These are phyloP conservation scores for Myopa testacea DNA, from an alignment of 2,888 invertebrate genomes.

Conservation along the genomic window DNA sequence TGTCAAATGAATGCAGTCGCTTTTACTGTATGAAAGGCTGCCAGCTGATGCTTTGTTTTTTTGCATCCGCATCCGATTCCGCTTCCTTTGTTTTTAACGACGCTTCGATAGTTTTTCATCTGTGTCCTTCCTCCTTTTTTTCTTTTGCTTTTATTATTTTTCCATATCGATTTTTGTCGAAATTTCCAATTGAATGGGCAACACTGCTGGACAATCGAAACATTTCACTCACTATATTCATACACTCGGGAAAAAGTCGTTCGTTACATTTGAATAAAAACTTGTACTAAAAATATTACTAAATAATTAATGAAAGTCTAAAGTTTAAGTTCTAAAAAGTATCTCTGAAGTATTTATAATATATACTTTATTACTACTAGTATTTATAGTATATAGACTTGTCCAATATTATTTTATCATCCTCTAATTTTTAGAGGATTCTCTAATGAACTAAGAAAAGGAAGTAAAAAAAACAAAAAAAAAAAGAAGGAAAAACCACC, in stretches of 20 bases:
- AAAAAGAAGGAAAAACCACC: too few species aligned
- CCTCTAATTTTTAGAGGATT: too few species aligned
- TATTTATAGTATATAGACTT: too few species aligned
- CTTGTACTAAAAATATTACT: too few species aligned
- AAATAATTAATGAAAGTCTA: too few species aligned
- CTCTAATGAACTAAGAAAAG: too few species aligned
- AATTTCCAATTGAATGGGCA: conserved; percentile 12
- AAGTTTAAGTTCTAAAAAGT: too few species aligned
- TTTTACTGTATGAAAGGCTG: background rate
- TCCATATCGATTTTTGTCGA: background rate
- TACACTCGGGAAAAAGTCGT: background rate
- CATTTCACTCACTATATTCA: background rate
- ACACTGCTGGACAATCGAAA: background rate
- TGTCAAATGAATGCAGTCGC: background rate
- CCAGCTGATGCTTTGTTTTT: background rate
- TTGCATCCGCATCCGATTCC: background rate
- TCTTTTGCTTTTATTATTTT: background rate
- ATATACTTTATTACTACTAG: too few species aligned
- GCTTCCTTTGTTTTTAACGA: background rate
- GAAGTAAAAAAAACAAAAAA: too few species aligned
- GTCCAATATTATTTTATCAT: too few species aligned
- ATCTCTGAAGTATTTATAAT: too few species aligned
- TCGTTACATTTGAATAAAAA: background rate
- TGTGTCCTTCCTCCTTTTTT: background rate
- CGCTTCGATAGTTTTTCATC: background rate